phyloP scores from a whole-genome alignment of 2,113 vertebrate genomes.

The Zingel zingel region DNA sequence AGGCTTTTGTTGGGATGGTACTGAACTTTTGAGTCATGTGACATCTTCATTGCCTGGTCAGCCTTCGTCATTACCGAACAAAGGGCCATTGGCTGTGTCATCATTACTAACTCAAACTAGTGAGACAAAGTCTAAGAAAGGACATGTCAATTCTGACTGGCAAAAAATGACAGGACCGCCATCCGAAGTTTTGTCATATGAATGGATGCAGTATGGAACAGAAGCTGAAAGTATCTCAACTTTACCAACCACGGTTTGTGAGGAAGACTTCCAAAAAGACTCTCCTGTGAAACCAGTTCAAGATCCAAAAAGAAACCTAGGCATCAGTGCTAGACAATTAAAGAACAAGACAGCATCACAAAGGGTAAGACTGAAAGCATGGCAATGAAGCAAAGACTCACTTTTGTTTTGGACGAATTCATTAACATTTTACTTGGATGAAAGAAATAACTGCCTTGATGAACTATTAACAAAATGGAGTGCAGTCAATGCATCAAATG shows the following conservation, averaged over 20 bases:
- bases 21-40: slow-evolving; percentile 51
- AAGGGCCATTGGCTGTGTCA: not conserved
- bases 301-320: slow-evolving; percentile 20
- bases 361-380: slow-evolving; percentile 83
- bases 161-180: slow-evolving; percentile 9
- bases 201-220: not conserved
- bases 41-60: slow-evolving; percentile 25
- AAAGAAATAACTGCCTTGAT: slow-evolving; percentile 33
- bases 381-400: slow-evolving; percentile 34
- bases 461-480: slow-evolving; percentile 46
- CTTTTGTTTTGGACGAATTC: slow-evolving; percentile 32
- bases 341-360: slow-evolving; percentile 41
- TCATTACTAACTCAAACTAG: not conserved
- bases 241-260: slow-evolving; percentile 11
- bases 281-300: slow-evolving; percentile 31
- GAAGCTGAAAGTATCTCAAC: slow-evolving; percentile 20
- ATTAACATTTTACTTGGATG: slow-evolving; percentile 49
- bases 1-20: slow-evolving; percentile 12
- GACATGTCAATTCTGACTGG: not conserved
- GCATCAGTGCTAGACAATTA: slow-evolving; percentile 15
- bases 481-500: not conserved
- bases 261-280: slow-evolving; percentile 40
- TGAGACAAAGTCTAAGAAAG: slow-evolving; percentile 7
- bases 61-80: not conserved
- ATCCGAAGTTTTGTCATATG: not conserved